Conservation (phyloP, 2,113 vertebrate species). For the Urocynchramus pylzowi region DNA sequence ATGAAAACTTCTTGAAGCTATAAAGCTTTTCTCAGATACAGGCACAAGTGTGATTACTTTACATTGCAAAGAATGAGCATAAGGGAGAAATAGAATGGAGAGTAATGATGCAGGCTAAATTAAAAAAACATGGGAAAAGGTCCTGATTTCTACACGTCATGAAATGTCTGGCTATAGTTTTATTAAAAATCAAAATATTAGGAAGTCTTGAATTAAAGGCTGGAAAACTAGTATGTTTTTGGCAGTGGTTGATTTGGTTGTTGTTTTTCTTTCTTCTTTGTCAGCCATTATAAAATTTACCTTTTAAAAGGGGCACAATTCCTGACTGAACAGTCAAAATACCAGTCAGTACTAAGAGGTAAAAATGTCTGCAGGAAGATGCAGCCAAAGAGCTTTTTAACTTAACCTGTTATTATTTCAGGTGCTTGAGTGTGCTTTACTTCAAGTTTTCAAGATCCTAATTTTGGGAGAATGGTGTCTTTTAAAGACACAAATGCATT, state of each 20-base stretch:
- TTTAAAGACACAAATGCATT: background rate
- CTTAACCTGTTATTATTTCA: background rate
- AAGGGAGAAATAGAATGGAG: background rate
- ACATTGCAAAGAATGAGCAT: background rate
- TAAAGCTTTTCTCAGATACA: background rate
- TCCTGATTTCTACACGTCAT: background rate
- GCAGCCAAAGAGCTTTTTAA: background rate
- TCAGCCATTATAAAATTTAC: background rate
- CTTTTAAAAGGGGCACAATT: background rate
- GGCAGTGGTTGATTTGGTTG: background rate
- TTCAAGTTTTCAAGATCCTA: background rate
- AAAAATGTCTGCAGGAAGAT: background rate
- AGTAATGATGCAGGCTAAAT: background rate
- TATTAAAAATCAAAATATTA: background rate
- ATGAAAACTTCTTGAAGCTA: background rate
- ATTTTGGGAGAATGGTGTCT: background rate
- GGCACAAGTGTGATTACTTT: background rate
- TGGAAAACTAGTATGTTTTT: background rate
- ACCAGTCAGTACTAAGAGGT: background rate
- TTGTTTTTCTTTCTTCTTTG: background rate
- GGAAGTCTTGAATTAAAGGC: background rate
- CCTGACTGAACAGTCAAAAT: background rate
- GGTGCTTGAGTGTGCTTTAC: background rate
- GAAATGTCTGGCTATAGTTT: background rate
- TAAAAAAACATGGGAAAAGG: background rate